Evolutionary conservation across 1,140 invertebrate species (phyloP).

Genomic region (Drosophila pandora): DNA sequence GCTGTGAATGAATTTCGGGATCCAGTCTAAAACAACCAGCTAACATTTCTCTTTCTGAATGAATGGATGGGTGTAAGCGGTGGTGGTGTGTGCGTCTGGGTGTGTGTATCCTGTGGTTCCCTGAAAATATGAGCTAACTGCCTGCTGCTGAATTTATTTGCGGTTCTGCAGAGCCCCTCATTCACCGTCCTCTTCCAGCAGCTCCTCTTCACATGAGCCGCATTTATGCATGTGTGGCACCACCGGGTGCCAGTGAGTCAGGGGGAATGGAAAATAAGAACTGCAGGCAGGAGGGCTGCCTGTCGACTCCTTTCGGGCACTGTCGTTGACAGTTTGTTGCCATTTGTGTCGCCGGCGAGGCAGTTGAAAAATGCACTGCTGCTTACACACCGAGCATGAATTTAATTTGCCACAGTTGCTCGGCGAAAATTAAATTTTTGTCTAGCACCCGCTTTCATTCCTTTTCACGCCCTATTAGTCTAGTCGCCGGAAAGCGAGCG

Average conservation of each 20-base stretch:
- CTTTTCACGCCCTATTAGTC: conserved; percentile 57
- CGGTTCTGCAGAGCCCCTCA: conserved; percentile 36
- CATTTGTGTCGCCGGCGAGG: conserved; percentile 34
- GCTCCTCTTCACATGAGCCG: conserved; percentile 19
- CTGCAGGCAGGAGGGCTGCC: background rate
- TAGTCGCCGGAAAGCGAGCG: conserved; percentile 17
- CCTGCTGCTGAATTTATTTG: conserved; percentile 72
- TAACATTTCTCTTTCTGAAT: conserved; percentile 36
- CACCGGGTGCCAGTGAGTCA: background rate
- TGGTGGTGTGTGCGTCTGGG: conserved; percentile 10
- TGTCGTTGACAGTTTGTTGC: conserved; percentile 67
- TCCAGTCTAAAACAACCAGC: conserved; percentile 20
- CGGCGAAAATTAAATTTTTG: conserved; percentile 38
- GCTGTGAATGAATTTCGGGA: conserved; percentile 29
- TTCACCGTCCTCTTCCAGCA: background rate
- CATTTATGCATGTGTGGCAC: conserved; percentile 37
- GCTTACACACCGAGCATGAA: conserved; percentile 52
- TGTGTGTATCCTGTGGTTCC: conserved; percentile 30
- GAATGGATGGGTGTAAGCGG: conserved; percentile 21
- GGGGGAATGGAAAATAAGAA: background rate
- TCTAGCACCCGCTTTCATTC: conserved; percentile 7
- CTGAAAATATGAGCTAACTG: conserved; percentile 63
- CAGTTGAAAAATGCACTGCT: conserved; percentile 52
- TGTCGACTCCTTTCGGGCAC: conserved; percentile 29
- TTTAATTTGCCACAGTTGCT: conserved; percentile 57